Evolutionary conservation across 2,888 invertebrate genomes (phyloP), one percentile per base, ranked within the genome.

Genomic region (Stenchaetothrips biformis): DNA sequence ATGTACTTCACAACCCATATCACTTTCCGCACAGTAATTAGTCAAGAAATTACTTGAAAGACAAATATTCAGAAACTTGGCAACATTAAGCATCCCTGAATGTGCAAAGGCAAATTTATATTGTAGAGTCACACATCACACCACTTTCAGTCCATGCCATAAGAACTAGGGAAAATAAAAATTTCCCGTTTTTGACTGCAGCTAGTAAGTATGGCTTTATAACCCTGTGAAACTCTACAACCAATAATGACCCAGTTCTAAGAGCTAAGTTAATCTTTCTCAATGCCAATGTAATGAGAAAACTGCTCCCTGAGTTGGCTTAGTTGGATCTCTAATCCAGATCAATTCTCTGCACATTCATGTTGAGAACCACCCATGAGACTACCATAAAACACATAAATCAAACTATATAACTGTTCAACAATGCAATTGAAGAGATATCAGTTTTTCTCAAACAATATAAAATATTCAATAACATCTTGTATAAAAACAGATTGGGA

Each of bases 201-300:
- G 8, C 7, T 9, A n/a, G 9, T 21, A 21, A 67, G 7, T 67
- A 8, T 67, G 18, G 7, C n/a, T 9, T 67, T 67, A 18, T 13
- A 53, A 67, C 67, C 67, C 67, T 67, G 67, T 67, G 67, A 67
- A 67, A 67, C 67, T 67, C 67, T 21, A n/a, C 21, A 21, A 21
- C 21, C 9, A 21, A 67, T 67, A 3, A 67, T n/a, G 4, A 21
- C 9, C 4, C 67, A 67, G 9, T 9, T n/a, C n/a, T n/a, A n/a
- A 67, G 9, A 18, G 21, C 21, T 0, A 21, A n/a, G 18, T n/a
- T 18, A 67, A 7, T 67, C n/a, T n/a, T 7, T 67, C 21, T 21
- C n/a, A 67, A 1, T 53, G 21, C 67, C 4, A 2, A 1, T 7
- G 7, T n/a, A 2, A 62, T 67, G 21, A 8, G 2, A 67, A 21